Evolutionary conservation across 2,888 invertebrate species (phyloP).

Genomic region (Diadromus collaris): DNA sequence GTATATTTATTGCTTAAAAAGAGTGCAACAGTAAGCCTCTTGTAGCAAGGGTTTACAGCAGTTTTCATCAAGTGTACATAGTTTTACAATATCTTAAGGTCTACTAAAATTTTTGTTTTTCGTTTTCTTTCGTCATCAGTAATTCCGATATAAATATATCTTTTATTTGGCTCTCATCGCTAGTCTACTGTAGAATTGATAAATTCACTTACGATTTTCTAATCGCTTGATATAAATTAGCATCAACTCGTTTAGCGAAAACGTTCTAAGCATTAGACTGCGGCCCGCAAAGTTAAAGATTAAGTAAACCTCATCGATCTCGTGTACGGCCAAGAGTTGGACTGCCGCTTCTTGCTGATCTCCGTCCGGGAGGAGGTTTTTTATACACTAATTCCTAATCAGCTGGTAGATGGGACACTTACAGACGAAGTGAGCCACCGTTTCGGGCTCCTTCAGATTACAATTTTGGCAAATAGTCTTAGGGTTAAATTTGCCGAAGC

Average conservation of each 20-base stretch:
- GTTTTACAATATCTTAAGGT: too few species aligned
- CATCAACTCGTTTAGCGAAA: conserved; percentile 4
- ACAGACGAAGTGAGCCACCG: neutral
- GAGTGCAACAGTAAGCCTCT: too few species aligned
- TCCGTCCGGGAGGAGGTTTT: neutral
- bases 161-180: too few species aligned
- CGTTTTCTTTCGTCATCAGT: too few species aligned
- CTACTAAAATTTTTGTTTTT: too few species aligned
- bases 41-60: too few species aligned
- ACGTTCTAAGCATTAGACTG: neutral
- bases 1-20: too few species aligned
- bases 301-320: neutral
- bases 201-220: too few species aligned
- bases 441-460: neutral
- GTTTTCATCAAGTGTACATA: too few species aligned
- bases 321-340: neutral
- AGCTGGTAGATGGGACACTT: conserved; percentile 2
- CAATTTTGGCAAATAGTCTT: neutral
- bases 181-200: too few species aligned
- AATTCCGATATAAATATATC: too few species aligned
- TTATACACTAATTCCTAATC: neutral
- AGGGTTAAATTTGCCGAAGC: conserved; percentile 10
- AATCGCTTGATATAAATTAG: too few species aligned
- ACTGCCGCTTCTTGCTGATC: neutral
- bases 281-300: neutral